phyloP scores from a whole-genome alignment of 2,888 invertebrate species.

The Monochamus alternatus region DNA sequence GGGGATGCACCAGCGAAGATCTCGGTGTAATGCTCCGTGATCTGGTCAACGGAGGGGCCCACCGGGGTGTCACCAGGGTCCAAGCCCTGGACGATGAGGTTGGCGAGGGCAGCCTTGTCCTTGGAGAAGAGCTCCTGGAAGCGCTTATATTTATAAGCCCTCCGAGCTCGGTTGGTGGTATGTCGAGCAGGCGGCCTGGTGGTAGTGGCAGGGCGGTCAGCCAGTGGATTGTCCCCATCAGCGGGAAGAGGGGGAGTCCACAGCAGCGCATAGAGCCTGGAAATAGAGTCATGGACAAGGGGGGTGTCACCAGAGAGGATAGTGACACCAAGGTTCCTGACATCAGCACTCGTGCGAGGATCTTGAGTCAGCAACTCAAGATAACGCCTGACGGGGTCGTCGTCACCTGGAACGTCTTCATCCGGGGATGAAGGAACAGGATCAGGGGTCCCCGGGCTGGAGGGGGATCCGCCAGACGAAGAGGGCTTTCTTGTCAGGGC shows the following conservation, averaged over 20 bases:
- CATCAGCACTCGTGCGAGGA: neutral
- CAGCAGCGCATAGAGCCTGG: neutral
- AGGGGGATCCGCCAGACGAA: neutral
- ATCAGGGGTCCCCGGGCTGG: neutral
- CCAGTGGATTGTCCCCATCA: slow-evolving; percentile 40
- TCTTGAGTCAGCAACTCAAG: neutral
- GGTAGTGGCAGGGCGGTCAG: too few relatives aligned
- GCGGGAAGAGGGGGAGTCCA: neutral
- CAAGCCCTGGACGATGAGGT: neutral
- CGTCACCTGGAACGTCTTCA: neutral
- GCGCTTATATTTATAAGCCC: too few relatives aligned
- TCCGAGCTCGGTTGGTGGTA: too few relatives aligned
- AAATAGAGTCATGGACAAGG: neutral
- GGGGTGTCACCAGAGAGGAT: neutral
- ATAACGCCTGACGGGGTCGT: neutral
- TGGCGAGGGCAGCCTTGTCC: slow-evolving; percentile 4
- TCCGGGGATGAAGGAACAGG: neutral
- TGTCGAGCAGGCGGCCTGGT: too few relatives aligned
- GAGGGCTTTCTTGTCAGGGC: too few relatives aligned
- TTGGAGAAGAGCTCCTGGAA: slow-evolving; percentile 3
- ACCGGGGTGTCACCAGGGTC: neutral
- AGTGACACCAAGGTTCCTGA: neutral
- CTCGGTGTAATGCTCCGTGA: neutral
- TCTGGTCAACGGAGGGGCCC: neutral
- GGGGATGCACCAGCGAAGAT: too few relatives aligned